Percentiles rank a stretch among this genome's conserved stretches.
These are phyloP conservation scores for Periplaneta americana DNA, from an alignment of 1,140 invertebrate species.

Conservation along the genomic window DNA sequence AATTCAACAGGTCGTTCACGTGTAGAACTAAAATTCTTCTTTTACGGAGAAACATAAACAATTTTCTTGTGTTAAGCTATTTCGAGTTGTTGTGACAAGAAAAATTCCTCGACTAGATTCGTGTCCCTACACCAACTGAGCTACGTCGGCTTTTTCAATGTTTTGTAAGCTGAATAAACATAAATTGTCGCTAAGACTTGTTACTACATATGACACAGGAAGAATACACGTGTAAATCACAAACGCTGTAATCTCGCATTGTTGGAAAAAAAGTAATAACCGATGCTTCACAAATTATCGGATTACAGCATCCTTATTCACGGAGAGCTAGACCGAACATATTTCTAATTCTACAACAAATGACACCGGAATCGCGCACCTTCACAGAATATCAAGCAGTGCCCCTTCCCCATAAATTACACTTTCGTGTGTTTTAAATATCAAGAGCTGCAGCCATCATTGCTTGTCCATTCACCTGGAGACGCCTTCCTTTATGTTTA, in stretches of 20 bases:
- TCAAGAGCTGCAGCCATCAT: background rate
- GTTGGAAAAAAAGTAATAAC: background rate
- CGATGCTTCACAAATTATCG: background rate
- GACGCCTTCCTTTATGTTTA: background rate
- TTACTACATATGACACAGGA: background rate
- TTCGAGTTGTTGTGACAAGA: too few species aligned
- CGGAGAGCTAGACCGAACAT: too few species aligned
- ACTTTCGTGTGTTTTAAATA: background rate
- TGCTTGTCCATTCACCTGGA: background rate
- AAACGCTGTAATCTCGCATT: background rate
- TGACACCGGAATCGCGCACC: background rate
- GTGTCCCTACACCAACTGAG: too few species aligned
- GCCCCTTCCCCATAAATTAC: background rate
- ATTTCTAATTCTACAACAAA: background rate
- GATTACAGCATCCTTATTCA: background rate
- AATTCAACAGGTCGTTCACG: too few species aligned
- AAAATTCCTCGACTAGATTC: too few species aligned
- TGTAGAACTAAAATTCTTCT: too few species aligned
- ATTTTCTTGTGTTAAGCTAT: too few species aligned
- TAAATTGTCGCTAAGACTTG: too few species aligned
- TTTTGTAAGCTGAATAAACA: too few species aligned
- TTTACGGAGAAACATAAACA: too few species aligned
- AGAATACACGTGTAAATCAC: background rate
- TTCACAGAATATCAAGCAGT: too few species aligned
- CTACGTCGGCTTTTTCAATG: too few species aligned